A percentile compares a stretch with the other conserved stretches of the same genome.
Evolutionary conservation across 2,888 invertebrate genomes (phyloP).

Genomic region (Diabrotica balteata): DNA sequence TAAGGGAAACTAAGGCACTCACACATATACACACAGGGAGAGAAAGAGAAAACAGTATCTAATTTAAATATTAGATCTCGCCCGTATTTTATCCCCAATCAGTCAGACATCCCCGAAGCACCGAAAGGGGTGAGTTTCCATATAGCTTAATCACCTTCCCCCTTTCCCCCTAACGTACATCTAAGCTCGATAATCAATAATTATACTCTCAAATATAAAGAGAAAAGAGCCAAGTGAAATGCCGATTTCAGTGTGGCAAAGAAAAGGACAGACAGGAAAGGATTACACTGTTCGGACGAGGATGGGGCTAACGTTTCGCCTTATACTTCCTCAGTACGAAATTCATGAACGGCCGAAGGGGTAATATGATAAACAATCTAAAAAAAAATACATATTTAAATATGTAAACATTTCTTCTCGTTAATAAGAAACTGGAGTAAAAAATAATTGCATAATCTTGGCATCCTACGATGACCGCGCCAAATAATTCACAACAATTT

Average conservation of each 20-base stretch:
- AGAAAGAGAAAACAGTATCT: slow-evolving; percentile 48
- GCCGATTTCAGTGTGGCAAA: slow-evolving; percentile 53
- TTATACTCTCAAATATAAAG: slow-evolving; percentile 69
- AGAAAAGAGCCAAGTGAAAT: slow-evolving; percentile 59
- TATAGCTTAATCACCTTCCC: slow-evolving; percentile 67
- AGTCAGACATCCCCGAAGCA: slow-evolving; percentile 55
- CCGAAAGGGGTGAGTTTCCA: slow-evolving; percentile 64
- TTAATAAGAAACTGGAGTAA: too few species aligned
- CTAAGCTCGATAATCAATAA: slow-evolving; percentile 68
- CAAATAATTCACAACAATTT: too few species aligned
- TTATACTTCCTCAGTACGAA: slow-evolving; percentile 37
- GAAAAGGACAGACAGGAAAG: slow-evolving; percentile 48
- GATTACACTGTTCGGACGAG: slow-evolving; percentile 4
- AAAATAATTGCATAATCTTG: too few species aligned
- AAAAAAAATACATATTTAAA: too few species aligned
- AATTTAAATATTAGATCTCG: slow-evolving; percentile 62
- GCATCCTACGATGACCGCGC: too few species aligned
- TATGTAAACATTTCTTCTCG: too few species aligned
- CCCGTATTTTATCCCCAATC: slow-evolving; percentile 60
- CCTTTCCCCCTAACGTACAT: slow-evolving; percentile 57
- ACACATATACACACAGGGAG: slow-evolving; percentile 27
- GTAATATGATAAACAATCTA: background rate
- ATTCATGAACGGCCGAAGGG: slow-evolving; percentile 8
- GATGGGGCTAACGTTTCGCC: slow-evolving; percentile 27
- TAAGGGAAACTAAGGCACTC: slow-evolving; percentile 37